These are phyloP conservation scores for Argyra leucocephala DNA, from an alignment of 2,888 invertebrate genomes.

Conservation along the genomic window DNA sequence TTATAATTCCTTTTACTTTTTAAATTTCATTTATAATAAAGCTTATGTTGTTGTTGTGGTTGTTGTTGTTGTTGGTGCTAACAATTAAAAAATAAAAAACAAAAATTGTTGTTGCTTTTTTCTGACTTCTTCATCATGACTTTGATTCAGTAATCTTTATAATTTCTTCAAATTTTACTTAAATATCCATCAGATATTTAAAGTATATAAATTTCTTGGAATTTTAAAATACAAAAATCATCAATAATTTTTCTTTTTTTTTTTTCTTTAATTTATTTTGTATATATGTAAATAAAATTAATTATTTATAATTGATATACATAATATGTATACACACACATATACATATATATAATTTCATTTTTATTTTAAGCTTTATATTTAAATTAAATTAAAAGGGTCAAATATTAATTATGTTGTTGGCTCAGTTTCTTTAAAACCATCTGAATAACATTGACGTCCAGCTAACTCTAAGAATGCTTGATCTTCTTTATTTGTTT, in stretches of 20 bases:
- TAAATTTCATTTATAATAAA: neutral
- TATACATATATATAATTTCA: too few species aligned
- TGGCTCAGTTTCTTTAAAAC: constrained; percentile 53
- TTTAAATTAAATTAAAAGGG: constrained; percentile 10
- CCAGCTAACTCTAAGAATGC: constrained; percentile 79
- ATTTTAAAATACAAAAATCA: too few species aligned
- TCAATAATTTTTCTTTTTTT: too few species aligned
- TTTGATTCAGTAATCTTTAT: too few species aligned
- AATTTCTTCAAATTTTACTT: too few species aligned
- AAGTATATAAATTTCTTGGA: neutral
- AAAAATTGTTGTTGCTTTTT: too few species aligned
- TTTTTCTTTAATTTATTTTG: neutral
- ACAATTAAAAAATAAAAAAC: neutral
- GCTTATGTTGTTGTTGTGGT: too few species aligned
- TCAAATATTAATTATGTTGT: constrained; percentile 16
- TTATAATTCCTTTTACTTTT: neutral
- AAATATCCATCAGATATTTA: neutral
- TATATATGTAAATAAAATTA: neutral
- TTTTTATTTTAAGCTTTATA: neutral
- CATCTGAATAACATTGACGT: constrained; percentile 72
- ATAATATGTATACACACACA: too few species aligned
- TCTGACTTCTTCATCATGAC: too few species aligned
- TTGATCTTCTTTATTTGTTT: constrained; percentile 65
- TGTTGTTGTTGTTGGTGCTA: neutral
- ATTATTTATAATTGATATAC: neutral